These are phyloP conservation scores for Girardinus metallicus DNA, from an alignment of 2,797 vertebrate species.

Conservation along the genomic window DNA sequence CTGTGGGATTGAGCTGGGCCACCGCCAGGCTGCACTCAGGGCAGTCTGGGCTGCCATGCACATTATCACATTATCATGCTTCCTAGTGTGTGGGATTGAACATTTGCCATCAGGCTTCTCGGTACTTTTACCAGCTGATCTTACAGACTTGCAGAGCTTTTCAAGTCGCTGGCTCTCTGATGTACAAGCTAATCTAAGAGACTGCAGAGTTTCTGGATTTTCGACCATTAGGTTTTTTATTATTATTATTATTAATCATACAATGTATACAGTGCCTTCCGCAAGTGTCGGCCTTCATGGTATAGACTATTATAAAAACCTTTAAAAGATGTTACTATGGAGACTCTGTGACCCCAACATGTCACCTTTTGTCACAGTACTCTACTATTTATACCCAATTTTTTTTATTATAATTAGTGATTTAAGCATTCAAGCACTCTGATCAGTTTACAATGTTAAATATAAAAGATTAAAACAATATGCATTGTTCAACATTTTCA, in stretches of 20 bases:
- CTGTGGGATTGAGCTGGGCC: conserved; percentile 20
- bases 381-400: background rate
- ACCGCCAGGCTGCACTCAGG: conserved; percentile 40
- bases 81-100: conserved; percentile 59
- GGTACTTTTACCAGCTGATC: conserved; percentile 42
- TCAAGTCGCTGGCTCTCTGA: conserved; percentile 8
- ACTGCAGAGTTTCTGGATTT: background rate
- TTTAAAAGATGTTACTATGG: background rate
- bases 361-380: background rate
- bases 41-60: conserved; percentile 47
- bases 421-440: background rate
- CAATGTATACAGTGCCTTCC: background rate
- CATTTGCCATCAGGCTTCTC: conserved; percentile 53
- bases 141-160: conserved; percentile 21
- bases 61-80: conserved; percentile 67
- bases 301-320: background rate
- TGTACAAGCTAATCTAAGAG: background rate
- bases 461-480: background rate
- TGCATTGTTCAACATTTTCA: background rate
- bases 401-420: background rate
- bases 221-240: background rate
- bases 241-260: background rate
- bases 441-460: background rate
- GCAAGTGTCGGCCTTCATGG: background rate
- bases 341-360: background rate